These are phyloP conservation scores for Osmerus mordax DNA, from an alignment of 2,113 vertebrate genomes.

Conservation along the genomic window DNA sequence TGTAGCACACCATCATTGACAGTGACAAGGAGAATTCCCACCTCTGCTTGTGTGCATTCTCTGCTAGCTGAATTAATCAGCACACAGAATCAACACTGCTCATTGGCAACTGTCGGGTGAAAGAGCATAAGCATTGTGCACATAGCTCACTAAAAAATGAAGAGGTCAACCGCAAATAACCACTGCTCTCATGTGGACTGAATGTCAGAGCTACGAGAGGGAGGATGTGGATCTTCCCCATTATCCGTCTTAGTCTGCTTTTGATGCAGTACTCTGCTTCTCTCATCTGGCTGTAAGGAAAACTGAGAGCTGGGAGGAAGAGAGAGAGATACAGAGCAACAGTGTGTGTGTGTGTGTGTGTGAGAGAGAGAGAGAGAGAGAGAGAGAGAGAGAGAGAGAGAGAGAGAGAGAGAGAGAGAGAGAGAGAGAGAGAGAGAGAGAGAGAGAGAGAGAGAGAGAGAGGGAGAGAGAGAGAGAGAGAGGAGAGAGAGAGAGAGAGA, in stretches of 20 bases:
- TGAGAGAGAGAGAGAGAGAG: neutral
- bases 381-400: neutral
- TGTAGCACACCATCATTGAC: neutral
- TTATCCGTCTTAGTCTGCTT: slow-evolving; percentile 21
- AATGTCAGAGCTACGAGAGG: slow-evolving; percentile 1
- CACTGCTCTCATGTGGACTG: slow-evolving; percentile 7
- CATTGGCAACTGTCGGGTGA: too few relatives aligned
- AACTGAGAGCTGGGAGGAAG: slow-evolving; percentile 17
- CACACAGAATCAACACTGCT: too few relatives aligned
- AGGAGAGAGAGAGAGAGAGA: too few relatives aligned
- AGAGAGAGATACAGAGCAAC: neutral
- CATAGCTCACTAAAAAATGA: neutral
- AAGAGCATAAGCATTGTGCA: neutral
- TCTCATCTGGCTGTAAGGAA: slow-evolving; percentile 24
- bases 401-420: neutral
- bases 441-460: neutral
- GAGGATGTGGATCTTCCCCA: slow-evolving; percentile 11
- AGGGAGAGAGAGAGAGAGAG: too few relatives aligned
- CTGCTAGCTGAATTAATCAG: too few relatives aligned
- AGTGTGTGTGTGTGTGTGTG: neutral
- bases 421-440: neutral
- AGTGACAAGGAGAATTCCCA: neutral
- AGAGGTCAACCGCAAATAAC: slow-evolving; percentile 4
- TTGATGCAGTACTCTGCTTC: slow-evolving; percentile 2
- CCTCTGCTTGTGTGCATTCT: neutral